These are phyloP conservation scores for Ctenopoma multispine DNA, from an alignment of 2,797 vertebrate genomes.

Conservation along the genomic window DNA sequence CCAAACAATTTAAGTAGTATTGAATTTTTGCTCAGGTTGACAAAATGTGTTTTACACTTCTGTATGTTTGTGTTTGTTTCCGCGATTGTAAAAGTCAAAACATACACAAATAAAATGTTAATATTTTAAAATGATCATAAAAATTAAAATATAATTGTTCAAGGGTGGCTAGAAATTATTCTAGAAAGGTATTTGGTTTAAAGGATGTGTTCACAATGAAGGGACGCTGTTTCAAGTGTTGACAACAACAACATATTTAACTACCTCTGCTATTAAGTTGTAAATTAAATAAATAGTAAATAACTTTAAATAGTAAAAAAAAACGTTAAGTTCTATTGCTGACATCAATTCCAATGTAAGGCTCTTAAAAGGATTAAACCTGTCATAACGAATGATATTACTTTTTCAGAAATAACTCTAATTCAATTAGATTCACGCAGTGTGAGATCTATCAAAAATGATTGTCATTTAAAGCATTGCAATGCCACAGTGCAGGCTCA, in stretches of 20 bases:
- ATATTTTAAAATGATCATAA: conserved; percentile 40
- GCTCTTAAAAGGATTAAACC: conserved; percentile 73
- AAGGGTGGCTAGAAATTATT: conserved; percentile 25
- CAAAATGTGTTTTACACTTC: not conserved
- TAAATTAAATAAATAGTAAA: conserved; percentile 17
- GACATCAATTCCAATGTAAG: conserved; percentile 79
- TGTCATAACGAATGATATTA: conserved; percentile 63
- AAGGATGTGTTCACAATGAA: conserved; percentile 38
- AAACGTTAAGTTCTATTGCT: conserved; percentile 62
- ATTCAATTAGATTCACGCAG: conserved; percentile 61
- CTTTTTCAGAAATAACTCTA: conserved; percentile 54
- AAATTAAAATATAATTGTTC: conserved; percentile 29
- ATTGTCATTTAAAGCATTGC: conserved; percentile 84
- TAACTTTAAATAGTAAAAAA: conserved; percentile 16
- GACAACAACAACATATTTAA: conserved; percentile 35
- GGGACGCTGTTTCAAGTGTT: conserved; percentile 10
- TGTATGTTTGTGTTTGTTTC: conserved; percentile 7
- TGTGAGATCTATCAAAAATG: conserved; percentile 73
- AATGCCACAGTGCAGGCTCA: conserved; percentile 86
- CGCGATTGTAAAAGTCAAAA: conserved; percentile 21
- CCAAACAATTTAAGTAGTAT: not conserved
- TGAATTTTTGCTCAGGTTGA: not conserved
- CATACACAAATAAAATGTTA: conserved; percentile 17
- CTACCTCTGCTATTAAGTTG: not conserved
- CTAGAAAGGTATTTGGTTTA: conserved; percentile 47